Conservation (phyloP, 2,888 invertebrate genomes). For the Doris montereyensis region DNA sequence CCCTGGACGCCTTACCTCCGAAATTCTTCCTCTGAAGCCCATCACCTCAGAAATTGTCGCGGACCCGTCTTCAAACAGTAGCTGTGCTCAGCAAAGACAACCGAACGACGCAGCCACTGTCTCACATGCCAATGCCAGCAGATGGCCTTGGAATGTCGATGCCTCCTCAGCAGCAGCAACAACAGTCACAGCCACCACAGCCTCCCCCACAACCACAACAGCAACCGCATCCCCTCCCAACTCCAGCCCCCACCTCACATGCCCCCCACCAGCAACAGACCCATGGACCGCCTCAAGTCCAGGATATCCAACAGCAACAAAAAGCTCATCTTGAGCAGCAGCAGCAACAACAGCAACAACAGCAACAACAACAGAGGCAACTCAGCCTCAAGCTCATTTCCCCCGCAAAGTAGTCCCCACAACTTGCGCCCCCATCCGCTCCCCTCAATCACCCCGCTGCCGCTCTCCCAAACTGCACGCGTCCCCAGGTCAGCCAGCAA, state of each 20-base stretch:
- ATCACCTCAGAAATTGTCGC: conserved; percentile 40
- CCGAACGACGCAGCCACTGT: conserved; percentile 21
- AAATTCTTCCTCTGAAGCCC: conserved; percentile 40
- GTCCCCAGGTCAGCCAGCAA: conserved; percentile 42
- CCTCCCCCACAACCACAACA: background rate
- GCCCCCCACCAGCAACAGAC: background rate
- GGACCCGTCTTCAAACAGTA: no score
- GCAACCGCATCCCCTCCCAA: background rate
- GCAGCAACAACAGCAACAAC: conserved; percentile 4
- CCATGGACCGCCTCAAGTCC: background rate
- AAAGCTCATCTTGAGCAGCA: background rate
- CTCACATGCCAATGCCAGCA: conserved; percentile 29
- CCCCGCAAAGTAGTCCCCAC: conserved; percentile 40
- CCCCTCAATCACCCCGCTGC: conserved; percentile 36
- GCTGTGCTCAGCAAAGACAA: conserved; percentile 33
- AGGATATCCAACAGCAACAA: background rate
- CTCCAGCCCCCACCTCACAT: no score
- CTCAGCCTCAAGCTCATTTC: conserved; percentile 16
- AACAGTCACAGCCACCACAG: conserved; percentile 1
- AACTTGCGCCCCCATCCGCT: conserved; percentile 37
- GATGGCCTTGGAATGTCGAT: conserved; percentile 27
- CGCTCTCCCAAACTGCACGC: conserved; percentile 41
- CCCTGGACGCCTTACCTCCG: background rate
- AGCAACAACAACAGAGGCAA: conserved; percentile 34
- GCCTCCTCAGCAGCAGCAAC: conserved; percentile 8